phyloP scores from a whole-genome alignment of 1,140 invertebrate genomes.

The Drosophila aff. region DNA sequence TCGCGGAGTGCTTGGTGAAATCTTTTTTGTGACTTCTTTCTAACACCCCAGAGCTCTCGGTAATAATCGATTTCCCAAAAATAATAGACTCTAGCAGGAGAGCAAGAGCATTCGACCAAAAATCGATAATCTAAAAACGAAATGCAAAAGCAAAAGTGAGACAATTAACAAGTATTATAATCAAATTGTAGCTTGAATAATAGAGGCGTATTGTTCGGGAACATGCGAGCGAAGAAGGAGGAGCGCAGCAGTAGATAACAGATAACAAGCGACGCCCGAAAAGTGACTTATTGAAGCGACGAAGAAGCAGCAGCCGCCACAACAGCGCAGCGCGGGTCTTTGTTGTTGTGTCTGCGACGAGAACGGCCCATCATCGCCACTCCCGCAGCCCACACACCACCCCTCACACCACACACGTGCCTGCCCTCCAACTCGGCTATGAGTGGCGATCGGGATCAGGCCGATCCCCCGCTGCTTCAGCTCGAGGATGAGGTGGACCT shows the following conservation, averaged over 20 bases:
- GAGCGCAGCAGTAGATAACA: slow-evolving; percentile 53
- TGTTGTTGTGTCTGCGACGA: slow-evolving; percentile 55
- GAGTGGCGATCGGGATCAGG: slow-evolving; percentile 43
- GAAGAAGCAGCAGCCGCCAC: slow-evolving; percentile 36
- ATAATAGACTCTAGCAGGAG: neutral
- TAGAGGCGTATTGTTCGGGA: slow-evolving; percentile 46
- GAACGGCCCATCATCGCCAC: slow-evolving; percentile 10
- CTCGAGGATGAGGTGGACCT: slow-evolving; percentile 77
- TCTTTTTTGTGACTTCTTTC: neutral
- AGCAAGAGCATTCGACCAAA: slow-evolving; percentile 19
- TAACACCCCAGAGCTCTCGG: too few relatives aligned
- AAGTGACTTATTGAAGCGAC: slow-evolving; percentile 47
- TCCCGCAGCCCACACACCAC: slow-evolving; percentile 6
- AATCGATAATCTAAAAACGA: slow-evolving; percentile 70
- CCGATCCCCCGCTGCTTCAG: slow-evolving; percentile 67
- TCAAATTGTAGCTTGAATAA: slow-evolving; percentile 50
- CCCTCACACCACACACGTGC: slow-evolving; percentile 11
- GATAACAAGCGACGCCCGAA: slow-evolving; percentile 70
- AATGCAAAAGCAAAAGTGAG: slow-evolving; percentile 38
- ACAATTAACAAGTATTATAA: slow-evolving; percentile 36
- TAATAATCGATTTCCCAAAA: neutral
- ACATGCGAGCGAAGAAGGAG: slow-evolving; percentile 60
- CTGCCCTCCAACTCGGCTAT: slow-evolving; percentile 19
- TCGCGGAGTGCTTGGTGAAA: slow-evolving; percentile 24
- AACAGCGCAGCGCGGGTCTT: slow-evolving; percentile 51